phyloP scores from a whole-genome alignment of 2,113 vertebrate genomes.

The Thermophis baileyi region DNA sequence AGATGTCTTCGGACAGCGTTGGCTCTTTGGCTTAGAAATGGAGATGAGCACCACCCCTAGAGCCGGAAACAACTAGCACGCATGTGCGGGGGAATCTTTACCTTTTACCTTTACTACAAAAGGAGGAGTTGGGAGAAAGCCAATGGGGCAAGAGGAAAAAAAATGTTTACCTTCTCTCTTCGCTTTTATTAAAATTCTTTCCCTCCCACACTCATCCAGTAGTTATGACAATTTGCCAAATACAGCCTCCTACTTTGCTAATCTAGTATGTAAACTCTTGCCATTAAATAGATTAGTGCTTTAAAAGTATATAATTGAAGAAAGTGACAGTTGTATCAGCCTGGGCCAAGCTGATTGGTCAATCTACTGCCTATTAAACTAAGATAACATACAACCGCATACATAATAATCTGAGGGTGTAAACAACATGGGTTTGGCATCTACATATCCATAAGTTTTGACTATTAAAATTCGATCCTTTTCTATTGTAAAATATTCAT shows the following conservation, averaged over 20 bases:
- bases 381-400: background rate
- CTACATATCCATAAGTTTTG: background rate
- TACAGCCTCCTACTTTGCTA: background rate
- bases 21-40: too few relatives aligned
- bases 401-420: background rate
- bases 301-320: background rate
- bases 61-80: too few relatives aligned
- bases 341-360: background rate
- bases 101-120: background rate
- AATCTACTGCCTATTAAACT: background rate
- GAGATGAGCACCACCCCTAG: too few relatives aligned
- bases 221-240: background rate
- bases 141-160: background rate
- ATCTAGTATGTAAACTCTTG: background rate
- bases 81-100: too few relatives aligned
- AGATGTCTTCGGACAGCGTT: too few relatives aligned
- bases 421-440: background rate
- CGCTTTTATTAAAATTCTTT: background rate
- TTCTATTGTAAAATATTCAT: background rate
- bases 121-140: background rate
- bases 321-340: background rate
- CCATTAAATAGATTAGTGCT: background rate
- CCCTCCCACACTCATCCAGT: background rate
- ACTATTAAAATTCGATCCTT: background rate
- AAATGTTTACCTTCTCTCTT: background rate